Base-by-base conservation (phyloP, 2,888 invertebrate species). In the Mythimna pallens region DNA sequence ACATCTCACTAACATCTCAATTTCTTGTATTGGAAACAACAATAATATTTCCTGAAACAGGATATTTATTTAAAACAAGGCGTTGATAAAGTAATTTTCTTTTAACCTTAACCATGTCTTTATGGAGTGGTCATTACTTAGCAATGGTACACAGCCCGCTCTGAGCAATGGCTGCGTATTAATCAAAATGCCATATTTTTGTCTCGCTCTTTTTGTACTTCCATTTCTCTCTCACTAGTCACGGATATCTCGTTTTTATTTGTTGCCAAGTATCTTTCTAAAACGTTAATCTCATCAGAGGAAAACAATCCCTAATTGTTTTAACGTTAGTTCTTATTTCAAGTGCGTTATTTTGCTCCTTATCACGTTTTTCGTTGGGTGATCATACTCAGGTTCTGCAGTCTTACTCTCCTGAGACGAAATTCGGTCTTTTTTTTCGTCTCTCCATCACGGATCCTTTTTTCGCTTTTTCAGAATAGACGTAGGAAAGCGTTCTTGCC, bases 81-180 rank as follows among this genome's bases (percentile, higher is more conserved):
- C 96, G 96, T 95, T 96, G 96, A 96, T 96, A 96, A 96, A 96
- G 96, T 96, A 96, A 96, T 96, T 96, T 96, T 96, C 95, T 96
- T 96, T 96, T 95, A 96, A 96, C 96, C 96, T 96, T 96, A 95
- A 95, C 95, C 96, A 94, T 96, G 96, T 96, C 96, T 95, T 96
- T 95, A 96, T 96, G 96, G 96, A 95, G 94, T 94, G 96, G 96
- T 94, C 96, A 96, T 96, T 96, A 96, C 96, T 96, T 96, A 96
- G 96, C 94, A 95, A 95, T 95, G 96, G 95, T 95, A 95, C 96
- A 95, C 94, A 95, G 95, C 93, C 93, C 94, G 94, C 94, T 94
- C 95, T 96, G 96, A 96, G 96, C 94, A 96, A 96, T 96, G 94
- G 93, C 95, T 92, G 87, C 89, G 89, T 93, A 96, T 96, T 96